These are phyloP conservation scores for Corvus cornix DNA, from an alignment of 2,113 vertebrate species.

Conservation along the genomic window DNA sequence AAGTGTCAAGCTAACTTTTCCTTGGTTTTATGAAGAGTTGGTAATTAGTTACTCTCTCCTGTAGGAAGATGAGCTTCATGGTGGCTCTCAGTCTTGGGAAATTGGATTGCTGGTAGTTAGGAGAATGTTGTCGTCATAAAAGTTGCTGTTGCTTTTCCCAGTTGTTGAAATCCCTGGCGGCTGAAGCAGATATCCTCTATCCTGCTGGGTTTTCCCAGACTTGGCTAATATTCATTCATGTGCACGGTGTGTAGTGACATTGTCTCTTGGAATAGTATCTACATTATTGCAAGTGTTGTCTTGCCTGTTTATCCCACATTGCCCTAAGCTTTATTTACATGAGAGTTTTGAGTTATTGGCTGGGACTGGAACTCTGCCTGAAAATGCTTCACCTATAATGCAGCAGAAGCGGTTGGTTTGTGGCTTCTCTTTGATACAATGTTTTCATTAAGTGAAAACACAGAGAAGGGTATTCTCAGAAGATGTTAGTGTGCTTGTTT, in stretches of 20 bases:
- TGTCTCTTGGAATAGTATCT: neutral
- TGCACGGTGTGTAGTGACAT: neutral
- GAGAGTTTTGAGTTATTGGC: neutral
- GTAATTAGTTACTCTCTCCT: neutral
- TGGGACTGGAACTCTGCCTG: constrained; percentile 17
- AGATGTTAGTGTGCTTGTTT: neutral
- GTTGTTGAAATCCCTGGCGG: neutral
- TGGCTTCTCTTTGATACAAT: constrained; percentile 33
- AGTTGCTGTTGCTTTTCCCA: neutral
- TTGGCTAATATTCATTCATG: neutral
- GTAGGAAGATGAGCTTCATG: neutral
- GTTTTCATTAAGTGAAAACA: constrained; percentile 36
- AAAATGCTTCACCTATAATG: neutral
- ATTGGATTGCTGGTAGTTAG: neutral
- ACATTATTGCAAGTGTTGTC: neutral
- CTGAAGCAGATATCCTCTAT: neutral
- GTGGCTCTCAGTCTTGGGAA: neutral
- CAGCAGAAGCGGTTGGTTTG: neutral
- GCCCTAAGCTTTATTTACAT: constrained; percentile 41
- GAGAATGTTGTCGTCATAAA: neutral
- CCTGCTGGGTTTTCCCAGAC: neutral
- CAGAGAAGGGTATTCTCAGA: neutral
- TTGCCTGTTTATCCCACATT: constrained; percentile 3
- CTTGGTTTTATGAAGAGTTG: neutral
- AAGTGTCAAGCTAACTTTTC: neutral